Percentiles rank a stretch among this genome's conserved stretches.
These are phyloP conservation scores for Lasioglossum lativentre DNA, from an alignment of 2,888 invertebrate species.

Conservation along the genomic window DNA sequence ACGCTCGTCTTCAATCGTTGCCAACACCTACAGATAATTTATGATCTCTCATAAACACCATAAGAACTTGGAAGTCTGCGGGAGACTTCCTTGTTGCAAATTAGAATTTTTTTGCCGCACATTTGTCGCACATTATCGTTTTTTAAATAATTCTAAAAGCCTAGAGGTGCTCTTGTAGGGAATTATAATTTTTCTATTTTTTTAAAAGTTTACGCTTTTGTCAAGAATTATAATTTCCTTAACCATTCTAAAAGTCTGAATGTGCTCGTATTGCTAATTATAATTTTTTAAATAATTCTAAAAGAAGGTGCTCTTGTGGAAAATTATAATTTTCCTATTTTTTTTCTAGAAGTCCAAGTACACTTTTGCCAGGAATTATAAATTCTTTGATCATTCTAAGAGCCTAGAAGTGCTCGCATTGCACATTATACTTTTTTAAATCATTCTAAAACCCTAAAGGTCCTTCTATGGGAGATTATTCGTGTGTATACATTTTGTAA, in stretches of 20 bases:
- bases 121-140: no score
- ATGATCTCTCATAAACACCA: no score
- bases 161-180: neutral
- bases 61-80: no score
- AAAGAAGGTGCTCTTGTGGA: neutral
- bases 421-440: neutral
- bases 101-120: neutral
- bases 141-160: neutral
- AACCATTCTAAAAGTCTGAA: no score
- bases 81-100: no score
- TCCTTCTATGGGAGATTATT: neutral
- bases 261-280: no score
- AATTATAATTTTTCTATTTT: neutral
- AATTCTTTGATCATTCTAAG: neutral
- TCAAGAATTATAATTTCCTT: no score
- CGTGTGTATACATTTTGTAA: neutral
- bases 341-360: neutral
- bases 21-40: neutral
- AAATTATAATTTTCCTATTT: neutral
- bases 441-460: neutral
- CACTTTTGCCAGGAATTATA: neutral
- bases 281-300: neutral
- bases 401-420: neutral
- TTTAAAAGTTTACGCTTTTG: no score
- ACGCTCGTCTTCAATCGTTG: neutral